phyloP scores from a whole-genome alignment of 2,113 vertebrate genomes.

The Xiphophorus couchianus region DNA sequence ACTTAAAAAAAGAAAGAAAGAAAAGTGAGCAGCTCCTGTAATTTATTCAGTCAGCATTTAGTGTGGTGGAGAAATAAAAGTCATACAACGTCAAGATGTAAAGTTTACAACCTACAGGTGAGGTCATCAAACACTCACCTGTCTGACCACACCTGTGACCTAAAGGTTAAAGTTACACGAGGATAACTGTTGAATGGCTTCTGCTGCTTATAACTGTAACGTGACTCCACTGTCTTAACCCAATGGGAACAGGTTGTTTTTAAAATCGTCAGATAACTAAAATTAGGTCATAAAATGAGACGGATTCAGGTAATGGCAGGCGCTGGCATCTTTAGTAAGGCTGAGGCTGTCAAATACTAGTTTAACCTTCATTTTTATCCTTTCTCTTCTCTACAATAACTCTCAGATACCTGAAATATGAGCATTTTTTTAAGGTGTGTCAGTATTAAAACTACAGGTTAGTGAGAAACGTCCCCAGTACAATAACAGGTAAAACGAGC shows the following conservation, averaged over 20 bases:
- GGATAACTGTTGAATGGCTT: slow-evolving; percentile 2
- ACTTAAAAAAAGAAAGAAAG: neutral
- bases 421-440: neutral
- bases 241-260: neutral
- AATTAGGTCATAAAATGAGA: neutral
- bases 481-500: slow-evolving; percentile 16
- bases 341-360: slow-evolving; percentile 26
- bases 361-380: neutral
- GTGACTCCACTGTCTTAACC: neutral
- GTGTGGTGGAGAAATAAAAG: neutral
- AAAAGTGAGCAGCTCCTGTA: neutral
- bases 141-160: slow-evolving; percentile 63
- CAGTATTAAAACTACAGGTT: slow-evolving; percentile 20
- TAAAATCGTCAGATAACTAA: neutral
- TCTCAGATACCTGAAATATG: neutral
- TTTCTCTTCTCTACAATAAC: neutral
- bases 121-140: slow-evolving; percentile 66
- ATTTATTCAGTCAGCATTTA: slow-evolving; percentile 15
- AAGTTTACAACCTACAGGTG: slow-evolving; percentile 9
- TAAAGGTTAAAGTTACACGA: slow-evolving; percentile 41
- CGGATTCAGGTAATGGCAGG: slow-evolving; percentile 30
- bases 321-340: neutral
- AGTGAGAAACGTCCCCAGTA: slow-evolving; percentile 3
- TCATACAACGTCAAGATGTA: neutral
- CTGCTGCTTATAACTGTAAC: neutral